Conservation (phyloP, 2,888 invertebrate species). For the Cyclophora punctaria region DNA sequence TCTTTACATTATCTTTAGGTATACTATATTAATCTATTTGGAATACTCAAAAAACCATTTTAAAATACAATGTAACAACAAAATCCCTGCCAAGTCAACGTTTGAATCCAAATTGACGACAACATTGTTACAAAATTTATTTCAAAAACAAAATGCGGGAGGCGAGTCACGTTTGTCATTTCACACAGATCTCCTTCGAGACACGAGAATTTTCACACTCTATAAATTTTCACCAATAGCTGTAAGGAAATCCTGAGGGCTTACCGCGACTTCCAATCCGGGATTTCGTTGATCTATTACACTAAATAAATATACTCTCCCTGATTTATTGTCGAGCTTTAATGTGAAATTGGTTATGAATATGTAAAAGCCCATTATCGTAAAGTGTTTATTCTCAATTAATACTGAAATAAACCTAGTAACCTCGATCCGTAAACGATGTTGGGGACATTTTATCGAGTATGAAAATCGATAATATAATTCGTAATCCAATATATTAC, state of each 20-base stretch:
- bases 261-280: conserved; percentile 29
- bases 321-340: conserved; percentile 7
- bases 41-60: too few species aligned
- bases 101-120: not conserved
- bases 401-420: too few species aligned
- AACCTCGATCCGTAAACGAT: too few species aligned
- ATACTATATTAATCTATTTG: too few species aligned
- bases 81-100: not conserved
- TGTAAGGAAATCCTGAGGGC: conserved; percentile 41
- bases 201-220: conserved; percentile 59
- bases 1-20: too few species aligned
- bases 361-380: too few species aligned
- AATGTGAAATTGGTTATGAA: too few species aligned
- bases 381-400: too few species aligned
- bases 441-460: too few species aligned
- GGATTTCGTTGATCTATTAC: conserved; percentile 30
- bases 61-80: too few species aligned
- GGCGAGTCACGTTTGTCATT: conserved; percentile 57
- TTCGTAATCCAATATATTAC: too few species aligned
- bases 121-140: not conserved
- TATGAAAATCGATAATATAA: too few species aligned
- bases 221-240: conserved; percentile 55
- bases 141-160: not conserved
- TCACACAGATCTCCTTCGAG: conserved; percentile 44
- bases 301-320: conserved; percentile 23